A percentile compares a stretch with the other conserved stretches of the same genome.
Conservation (phyloP, 1,140 invertebrate species). For the Brachionus paranguensis region DNA sequence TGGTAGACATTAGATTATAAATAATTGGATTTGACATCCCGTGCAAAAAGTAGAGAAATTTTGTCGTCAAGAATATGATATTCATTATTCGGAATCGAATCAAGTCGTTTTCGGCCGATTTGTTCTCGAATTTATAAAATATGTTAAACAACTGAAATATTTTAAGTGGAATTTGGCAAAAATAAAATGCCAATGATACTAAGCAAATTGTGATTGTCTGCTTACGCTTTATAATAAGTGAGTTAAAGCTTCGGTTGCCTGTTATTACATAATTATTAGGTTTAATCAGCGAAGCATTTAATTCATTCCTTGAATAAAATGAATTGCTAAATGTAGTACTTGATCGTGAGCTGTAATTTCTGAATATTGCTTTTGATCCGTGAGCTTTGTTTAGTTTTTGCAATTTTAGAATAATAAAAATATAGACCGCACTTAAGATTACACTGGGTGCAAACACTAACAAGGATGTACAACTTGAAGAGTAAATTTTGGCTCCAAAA, state of each 20-base stretch:
- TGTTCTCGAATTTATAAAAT: background rate
- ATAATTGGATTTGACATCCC: conserved; percentile 27
- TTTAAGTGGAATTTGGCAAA: conserved; percentile 17
- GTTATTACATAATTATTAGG: background rate
- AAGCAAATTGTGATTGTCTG: conserved; percentile 17
- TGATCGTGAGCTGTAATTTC: background rate
- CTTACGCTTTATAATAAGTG: background rate
- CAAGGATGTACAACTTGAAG: background rate
- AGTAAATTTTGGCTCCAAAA: background rate
- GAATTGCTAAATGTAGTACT: background rate
- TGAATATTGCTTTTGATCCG: background rate
- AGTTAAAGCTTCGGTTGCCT: background rate
- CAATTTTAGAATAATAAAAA: background rate
- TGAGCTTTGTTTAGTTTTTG: background rate
- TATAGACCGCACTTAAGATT: background rate
- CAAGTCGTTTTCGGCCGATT: background rate
- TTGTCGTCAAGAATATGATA: conserved; percentile 5
- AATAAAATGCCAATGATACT: background rate
- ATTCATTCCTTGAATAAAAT: background rate
- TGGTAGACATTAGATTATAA: conserved; percentile 44
- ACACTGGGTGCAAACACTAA: background rate
- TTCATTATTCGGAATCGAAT: background rate
- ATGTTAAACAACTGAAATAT: conserved; percentile 12
- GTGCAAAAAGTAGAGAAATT: conserved; percentile 42
- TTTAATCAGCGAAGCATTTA: background rate